Base-by-base conservation (phyloP, 2,797 vertebrate genomes). In the Margarornis squamiger region DNA sequence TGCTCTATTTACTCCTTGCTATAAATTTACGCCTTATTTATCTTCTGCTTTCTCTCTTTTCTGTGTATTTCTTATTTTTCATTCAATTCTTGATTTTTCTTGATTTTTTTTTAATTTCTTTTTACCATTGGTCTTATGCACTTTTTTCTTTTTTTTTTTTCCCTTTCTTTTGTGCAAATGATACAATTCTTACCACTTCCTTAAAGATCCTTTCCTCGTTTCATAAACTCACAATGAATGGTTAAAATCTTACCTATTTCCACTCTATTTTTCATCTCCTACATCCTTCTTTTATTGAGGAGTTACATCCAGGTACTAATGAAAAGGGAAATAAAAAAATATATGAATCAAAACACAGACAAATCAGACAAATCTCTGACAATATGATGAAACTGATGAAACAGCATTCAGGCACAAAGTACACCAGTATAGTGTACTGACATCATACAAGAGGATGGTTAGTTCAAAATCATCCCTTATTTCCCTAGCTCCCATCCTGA, bases 371-470 rank as follows among this genome's bases (percentile, higher is more conserved):
- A 61, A 73, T 39, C 43, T 82, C 15, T 83, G 18, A 18, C 10
- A 36, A 14, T 61, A 36, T 1, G 27, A 15, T 39, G 38, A 48
- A 78, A 61, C 2, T 22, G 24, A 29, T 18, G 8, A 55, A 39
- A 82, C 26, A 55, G 1, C 6, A 27, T 9, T 70, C 13, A 29
- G 22, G 18, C 5, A 62, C 21, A 58, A 70, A 70, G 4, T 36
- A 39, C 5, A 43, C 1, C 1, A 2, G 21, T 10, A 18, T 2
- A 19, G 3, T 12, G 6, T 29, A 65, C 7, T 65, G 38, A 66
- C 12, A 55, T 30, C 4, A 18, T 36, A 63, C 5, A 55, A 54
- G 14, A 32, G 23, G 9, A 27, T 4, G 3, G 6, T 30, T 75
- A 51, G 1, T 61, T 72, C 13, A 78, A 84, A 87, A 16, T 2